These are phyloP conservation scores for Drosophila glabriapex DNA, from an alignment of 2,888 invertebrate species.

Conservation along the genomic window DNA sequence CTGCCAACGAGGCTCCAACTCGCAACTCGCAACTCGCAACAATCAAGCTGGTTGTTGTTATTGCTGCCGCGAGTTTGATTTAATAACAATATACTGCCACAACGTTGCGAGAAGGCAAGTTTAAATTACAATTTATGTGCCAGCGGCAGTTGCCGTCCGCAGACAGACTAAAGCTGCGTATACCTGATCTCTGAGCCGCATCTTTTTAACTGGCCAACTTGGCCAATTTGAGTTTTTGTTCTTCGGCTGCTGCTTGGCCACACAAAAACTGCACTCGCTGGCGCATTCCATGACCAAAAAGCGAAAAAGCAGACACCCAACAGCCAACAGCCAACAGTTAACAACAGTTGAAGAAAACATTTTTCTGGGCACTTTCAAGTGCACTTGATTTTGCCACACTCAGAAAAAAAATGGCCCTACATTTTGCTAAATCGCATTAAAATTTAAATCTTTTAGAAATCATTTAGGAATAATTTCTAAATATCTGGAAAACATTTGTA, in stretches of 20 bases:
- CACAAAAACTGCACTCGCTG: slow-evolving; percentile 66
- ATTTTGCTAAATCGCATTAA: background rate
- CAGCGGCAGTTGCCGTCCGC: slow-evolving; percentile 35
- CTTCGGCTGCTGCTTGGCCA: slow-evolving; percentile 19
- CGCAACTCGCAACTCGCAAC: slow-evolving; percentile 15
- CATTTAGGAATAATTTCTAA: background rate
- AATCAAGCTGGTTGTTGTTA: slow-evolving; percentile 30
- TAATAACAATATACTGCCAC: slow-evolving; percentile 61
- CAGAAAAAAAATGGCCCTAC: background rate
- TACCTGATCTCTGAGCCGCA: slow-evolving; percentile 45
- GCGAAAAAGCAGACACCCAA: background rate
- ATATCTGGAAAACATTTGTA: background rate
- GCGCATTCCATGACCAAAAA: slow-evolving; percentile 73
- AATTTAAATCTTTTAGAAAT: background rate
- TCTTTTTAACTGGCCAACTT: slow-evolving; percentile 19
- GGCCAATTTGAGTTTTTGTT: slow-evolving; percentile 22
- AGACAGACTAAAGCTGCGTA: slow-evolving; percentile 26
- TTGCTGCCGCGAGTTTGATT: slow-evolving; percentile 54
- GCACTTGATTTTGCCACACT: slow-evolving; percentile 14
- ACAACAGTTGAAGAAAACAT: slow-evolving; percentile 8
- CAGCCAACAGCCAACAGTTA: background rate
- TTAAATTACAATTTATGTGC: slow-evolving; percentile 73
- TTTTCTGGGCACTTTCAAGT: slow-evolving; percentile 42
- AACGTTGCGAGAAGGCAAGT: slow-evolving; percentile 23
- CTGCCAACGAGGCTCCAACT: slow-evolving; percentile 17